These are phyloP conservation scores for Vidua chalybeata DNA, from an alignment of 2,113 vertebrate genomes.

Conservation along the genomic window DNA sequence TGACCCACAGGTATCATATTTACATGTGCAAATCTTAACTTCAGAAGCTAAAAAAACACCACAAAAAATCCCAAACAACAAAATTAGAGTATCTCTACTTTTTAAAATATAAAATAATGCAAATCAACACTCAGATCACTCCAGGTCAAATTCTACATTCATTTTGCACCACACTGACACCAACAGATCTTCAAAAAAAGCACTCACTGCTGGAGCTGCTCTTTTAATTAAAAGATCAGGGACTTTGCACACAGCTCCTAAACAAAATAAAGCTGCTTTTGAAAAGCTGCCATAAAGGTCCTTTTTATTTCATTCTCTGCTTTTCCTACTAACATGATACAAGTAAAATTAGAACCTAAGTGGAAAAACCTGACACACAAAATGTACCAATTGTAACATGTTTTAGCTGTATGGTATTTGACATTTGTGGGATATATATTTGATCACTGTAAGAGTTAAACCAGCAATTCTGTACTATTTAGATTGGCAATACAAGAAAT, in stretches of 20 bases:
- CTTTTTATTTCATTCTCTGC: constrained; percentile 11
- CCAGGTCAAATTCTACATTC: not conserved
- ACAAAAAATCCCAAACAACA: not conserved
- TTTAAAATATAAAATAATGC: not conserved
- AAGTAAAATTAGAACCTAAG: constrained; percentile 28
- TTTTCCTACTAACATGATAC: not conserved
- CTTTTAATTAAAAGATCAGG: not conserved
- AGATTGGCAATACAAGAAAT: constrained; percentile 40
- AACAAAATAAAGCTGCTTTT: constrained; percentile 34
- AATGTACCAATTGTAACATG: not conserved
- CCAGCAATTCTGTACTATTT: constrained; percentile 49
- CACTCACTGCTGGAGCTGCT: not conserved
- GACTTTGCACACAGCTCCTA: not conserved
- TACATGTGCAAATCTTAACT: not conserved
- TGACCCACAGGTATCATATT: not conserved
- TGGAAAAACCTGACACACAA: constrained; percentile 13
- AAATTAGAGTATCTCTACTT: not conserved
- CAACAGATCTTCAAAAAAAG: not conserved
- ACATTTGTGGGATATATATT: not conserved
- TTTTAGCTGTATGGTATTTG: not conserved
- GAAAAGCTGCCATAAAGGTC: constrained; percentile 27
- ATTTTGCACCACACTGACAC: not conserved
- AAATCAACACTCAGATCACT: not conserved
- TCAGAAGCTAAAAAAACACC: not conserved
- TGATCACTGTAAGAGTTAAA: constrained; percentile 36